phyloP scores from a whole-genome alignment of 1,140 invertebrate species.

The Papilio helenus region DNA sequence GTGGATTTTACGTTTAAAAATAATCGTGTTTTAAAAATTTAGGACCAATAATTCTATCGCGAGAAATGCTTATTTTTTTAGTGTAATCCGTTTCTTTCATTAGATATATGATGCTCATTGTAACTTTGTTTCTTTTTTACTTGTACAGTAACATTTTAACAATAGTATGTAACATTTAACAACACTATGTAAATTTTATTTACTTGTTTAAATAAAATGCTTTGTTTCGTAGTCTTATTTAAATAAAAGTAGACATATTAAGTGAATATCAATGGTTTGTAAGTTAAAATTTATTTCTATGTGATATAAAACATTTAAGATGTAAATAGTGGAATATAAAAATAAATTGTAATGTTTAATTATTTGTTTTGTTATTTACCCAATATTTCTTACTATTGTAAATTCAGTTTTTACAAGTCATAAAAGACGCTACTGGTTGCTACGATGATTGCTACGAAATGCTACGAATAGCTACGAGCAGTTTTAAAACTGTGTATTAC shows the following conservation, averaged over 20 bases:
- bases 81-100: not conserved
- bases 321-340: conserved; percentile 32
- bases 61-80: not conserved
- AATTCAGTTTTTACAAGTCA: not conserved
- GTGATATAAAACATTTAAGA: conserved; percentile 37
- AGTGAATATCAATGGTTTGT: conserved; percentile 2
- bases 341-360: conserved; percentile 35
- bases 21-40: conserved; percentile 48
- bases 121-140: conserved; percentile 4
- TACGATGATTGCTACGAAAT: not conserved
- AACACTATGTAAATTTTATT: not conserved
- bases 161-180: no score
- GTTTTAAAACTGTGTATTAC: not conserved
- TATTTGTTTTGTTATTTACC: conserved; percentile 19
- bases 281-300: conserved; percentile 33
- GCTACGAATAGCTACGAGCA: not conserved
- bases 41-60: conserved; percentile 46
- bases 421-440: not conserved
- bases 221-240: conserved; percentile 19
- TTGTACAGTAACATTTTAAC: conserved; percentile 23
- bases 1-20: conserved; percentile 36
- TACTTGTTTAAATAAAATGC: not conserved
- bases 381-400: not conserved
- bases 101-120: not conserved
- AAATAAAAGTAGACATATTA: not conserved